These are phyloP conservation scores for Spermophilus dauricus DNA, from an alignment of 2,113 vertebrate genomes.

Conservation along the genomic window DNA sequence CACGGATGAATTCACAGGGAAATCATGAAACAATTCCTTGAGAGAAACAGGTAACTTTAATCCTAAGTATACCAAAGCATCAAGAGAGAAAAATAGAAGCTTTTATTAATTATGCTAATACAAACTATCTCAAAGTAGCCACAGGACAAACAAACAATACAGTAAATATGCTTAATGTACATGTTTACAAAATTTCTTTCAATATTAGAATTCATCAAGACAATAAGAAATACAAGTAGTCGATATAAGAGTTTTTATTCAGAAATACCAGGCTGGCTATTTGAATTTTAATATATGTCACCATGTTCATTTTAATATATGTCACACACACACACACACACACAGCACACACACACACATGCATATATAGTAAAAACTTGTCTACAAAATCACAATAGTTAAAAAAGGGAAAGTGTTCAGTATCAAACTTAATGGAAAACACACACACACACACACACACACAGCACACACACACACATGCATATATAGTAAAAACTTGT, in stretches of 20 bases:
- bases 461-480: too few relatives aligned
- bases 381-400: background rate
- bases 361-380: background rate
- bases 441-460: too few relatives aligned
- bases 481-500: background rate
- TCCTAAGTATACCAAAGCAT: background rate
- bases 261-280: background rate
- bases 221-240: background rate
- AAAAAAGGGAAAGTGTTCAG: background rate
- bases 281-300: conserved; percentile 25
- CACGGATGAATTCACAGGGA: background rate
- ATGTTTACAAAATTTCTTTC: background rate
- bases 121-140: background rate
- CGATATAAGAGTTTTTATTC: background rate
- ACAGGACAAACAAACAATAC: background rate
- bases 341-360: too few relatives aligned
- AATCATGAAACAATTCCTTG: background rate
- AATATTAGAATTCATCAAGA: background rate
- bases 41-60: background rate
- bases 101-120: background rate
- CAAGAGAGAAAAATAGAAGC: background rate
- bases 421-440: background rate
- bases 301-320: background rate
- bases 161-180: background rate
- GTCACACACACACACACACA: too few relatives aligned